Base-by-base conservation (phyloP, 2,797 vertebrate genomes). In the Botia kubotai region DNA sequence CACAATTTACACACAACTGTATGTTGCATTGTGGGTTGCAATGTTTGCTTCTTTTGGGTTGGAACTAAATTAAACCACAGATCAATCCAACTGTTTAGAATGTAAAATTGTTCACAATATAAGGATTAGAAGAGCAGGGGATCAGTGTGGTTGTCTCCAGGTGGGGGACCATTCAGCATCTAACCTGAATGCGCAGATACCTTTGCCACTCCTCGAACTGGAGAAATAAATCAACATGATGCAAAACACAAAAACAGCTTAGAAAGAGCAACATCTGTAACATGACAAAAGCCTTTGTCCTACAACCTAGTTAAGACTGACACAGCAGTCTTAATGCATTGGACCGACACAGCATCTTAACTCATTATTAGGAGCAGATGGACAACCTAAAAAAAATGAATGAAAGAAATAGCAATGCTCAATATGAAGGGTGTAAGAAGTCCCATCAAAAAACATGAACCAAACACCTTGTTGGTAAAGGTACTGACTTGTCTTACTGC, bases 161-260 rank as follows among this genome's bases (percentile, higher is more conserved):
- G 19, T 58, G 67, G 66, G 71, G 29, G 78, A 75, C 73, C 79
- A 60, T 39, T 29, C 80, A 53, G 66, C 81, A 84, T 65, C 91
- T 88, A 85, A 95, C 93, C 94, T 95, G 92, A 85, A 87, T 88
- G 52, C 67, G 87, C 63, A 93, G 91, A 87, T 89, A 92, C 62
- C 80, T 91, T 87, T 91, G 93, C 93, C 92, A 94, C 82, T 90
- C 88, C 79, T 93, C 89, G 86, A 89, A 93, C 90, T 94, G 90
- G 60, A 50, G 84, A 85, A 87, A 77, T 86, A 82, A 80, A 79
- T 8, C 80, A 58, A 53, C 29, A 82, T 43, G 75, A 60, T 26
- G 53, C 48, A 48, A 29, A 71, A 66, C 33, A 55, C 17, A 63
- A 48, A 65, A 73, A 62, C 29, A 50, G 33, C 63, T 62, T 26